Evolutionary conservation across 1,140 invertebrate species (phyloP).

Genomic region (Drosophila gunungcola): DNA sequence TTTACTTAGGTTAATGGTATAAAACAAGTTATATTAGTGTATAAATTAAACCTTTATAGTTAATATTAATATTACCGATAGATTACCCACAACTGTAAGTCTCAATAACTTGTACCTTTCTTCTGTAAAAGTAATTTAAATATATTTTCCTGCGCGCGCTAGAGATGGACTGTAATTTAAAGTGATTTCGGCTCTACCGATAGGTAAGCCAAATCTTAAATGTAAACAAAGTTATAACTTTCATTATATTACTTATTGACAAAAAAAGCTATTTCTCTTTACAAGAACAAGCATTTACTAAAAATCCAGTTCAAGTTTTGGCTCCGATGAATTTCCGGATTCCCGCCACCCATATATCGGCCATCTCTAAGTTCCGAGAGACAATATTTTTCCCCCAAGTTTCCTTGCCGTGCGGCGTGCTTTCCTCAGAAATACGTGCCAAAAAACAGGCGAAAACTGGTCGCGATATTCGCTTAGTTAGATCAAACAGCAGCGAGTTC

Average conservation of each 20-base stretch:
- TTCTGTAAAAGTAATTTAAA: not conserved
- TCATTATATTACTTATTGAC: no score
- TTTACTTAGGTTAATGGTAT: not conserved
- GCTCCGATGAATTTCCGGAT: not conserved
- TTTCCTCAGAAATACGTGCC: not conserved
- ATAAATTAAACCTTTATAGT: no score
- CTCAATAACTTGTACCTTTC: not conserved
- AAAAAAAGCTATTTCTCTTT: not conserved
- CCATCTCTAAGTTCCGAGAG: not conserved
- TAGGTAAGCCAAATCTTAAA: not conserved
- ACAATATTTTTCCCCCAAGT: not conserved
- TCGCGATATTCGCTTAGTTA: not conserved
- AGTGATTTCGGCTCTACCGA: not conserved
- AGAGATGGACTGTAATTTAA: not conserved
- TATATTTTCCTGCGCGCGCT: not conserved
- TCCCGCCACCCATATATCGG: not conserved
- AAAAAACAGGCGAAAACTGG: not conserved
- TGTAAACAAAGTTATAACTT: not conserved
- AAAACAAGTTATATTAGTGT: not conserved
- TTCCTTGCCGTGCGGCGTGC: not conserved
- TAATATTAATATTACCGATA: not conserved
- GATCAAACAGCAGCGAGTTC: not conserved
- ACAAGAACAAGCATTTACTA: not conserved
- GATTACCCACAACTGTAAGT: rapidly evolving
- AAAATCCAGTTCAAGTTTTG: not conserved